These are phyloP conservation scores for Leptobrachium leishanense DNA, from an alignment of 2,113 vertebrate genomes.

Conservation along the genomic window DNA sequence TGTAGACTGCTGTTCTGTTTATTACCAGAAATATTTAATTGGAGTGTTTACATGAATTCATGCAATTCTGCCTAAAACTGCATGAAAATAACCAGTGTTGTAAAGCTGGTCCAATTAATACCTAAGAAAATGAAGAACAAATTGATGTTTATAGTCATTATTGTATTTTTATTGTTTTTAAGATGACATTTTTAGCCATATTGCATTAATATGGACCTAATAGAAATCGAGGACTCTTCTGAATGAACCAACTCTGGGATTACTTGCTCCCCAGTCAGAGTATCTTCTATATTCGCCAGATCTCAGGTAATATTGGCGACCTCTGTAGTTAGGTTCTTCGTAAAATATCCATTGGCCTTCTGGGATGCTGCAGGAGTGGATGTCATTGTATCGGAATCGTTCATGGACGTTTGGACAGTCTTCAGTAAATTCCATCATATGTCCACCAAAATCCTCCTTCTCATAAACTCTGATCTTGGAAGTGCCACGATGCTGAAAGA, in stretches of 20 bases:
- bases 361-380: constrained; percentile 30
- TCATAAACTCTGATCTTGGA: constrained; percentile 33
- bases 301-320: constrained; percentile 73
- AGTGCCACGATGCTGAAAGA: constrained; percentile 24
- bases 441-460: constrained; percentile 40
- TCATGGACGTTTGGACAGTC: constrained; percentile 34
- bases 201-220: not conserved
- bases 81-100: too few species aligned
- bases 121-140: not conserved
- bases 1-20: too few species aligned
- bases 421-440: constrained; percentile 42
- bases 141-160: constrained; percentile 1
- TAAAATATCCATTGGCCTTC: constrained; percentile 78
- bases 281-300: constrained; percentile 70
- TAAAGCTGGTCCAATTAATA: too few species aligned
- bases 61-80: too few species aligned
- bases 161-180: too few species aligned
- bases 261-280: constrained; percentile 37
- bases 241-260: constrained; percentile 24
- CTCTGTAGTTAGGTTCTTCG: constrained; percentile 74
- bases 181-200: too few species aligned
- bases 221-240: constrained; percentile 61
- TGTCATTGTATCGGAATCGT: constrained; percentile 24
- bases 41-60: too few species aligned
- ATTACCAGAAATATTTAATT: too few species aligned